Evolutionary conservation across 2,888 invertebrate species (phyloP).

Genomic region (Miltochrista miniata): DNA sequence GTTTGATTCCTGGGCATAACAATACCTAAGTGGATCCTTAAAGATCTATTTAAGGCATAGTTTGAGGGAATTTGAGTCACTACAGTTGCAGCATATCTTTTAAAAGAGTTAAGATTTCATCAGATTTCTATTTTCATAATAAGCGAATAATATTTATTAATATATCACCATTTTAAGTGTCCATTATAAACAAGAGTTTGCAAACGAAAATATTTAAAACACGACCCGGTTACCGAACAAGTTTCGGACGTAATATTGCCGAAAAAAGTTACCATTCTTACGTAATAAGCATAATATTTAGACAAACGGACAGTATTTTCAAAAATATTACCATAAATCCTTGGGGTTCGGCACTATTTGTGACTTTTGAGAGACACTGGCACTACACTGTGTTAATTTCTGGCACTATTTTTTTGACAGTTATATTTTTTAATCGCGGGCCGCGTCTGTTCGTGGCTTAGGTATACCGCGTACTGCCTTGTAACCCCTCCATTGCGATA

Average conservation of each 20-base stretch:
- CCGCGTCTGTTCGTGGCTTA: conserved; percentile 24
- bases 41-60: too few species aligned
- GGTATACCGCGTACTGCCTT: conserved; percentile 23
- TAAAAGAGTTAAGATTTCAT: too few species aligned
- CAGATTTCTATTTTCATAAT: not conserved
- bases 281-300: conserved; percentile 8
- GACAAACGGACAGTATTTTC: conserved; percentile 1
- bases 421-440: conserved; percentile 6
- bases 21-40: too few species aligned
- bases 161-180: conserved; percentile 8
- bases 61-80: too few species aligned
- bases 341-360: conserved; percentile 12
- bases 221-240: conserved; percentile 29
- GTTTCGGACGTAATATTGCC: conserved; percentile 29
- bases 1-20: too few species aligned
- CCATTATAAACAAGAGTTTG: conserved; percentile 1
- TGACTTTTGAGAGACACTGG: conserved; percentile 1
- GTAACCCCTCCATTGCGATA: conserved; percentile 22
- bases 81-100: too few species aligned
- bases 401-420: conserved; percentile 18
- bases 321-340: conserved; percentile 21
- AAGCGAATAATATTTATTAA: conserved; percentile 1
- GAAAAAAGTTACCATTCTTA: conserved; percentile 25
- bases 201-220: conserved; percentile 17
- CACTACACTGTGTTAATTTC: conserved; percentile 24